phyloP scores from a whole-genome alignment of 2,888 invertebrate species.

The Ditylenchus weischeri region DNA sequence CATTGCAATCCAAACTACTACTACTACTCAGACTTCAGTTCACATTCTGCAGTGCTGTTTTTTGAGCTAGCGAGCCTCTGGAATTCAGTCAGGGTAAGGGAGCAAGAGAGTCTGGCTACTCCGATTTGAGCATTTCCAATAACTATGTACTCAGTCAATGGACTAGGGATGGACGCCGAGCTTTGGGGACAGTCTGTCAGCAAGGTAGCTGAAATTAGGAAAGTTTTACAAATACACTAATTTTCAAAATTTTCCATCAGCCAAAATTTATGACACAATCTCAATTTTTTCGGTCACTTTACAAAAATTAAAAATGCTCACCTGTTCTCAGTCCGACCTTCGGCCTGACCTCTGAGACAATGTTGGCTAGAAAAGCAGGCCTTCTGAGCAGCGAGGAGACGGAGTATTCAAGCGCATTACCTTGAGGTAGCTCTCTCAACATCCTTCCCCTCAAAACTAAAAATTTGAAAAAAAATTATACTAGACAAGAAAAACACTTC shows the following conservation, averaged over 20 bases:
- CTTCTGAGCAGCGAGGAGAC: not conserved
- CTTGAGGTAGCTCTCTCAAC: conserved; percentile 6
- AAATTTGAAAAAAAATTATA: not conserved
- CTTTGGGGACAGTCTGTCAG: conserved; percentile 2
- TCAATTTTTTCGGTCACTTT: too few species aligned
- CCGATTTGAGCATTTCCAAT: conserved; percentile 6
- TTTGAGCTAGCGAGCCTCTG: conserved; percentile 1
- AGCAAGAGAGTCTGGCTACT: not conserved
- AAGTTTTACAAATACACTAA: too few species aligned
- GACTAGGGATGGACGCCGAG: too few species aligned
- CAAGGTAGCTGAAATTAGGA: not conserved
- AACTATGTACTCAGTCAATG: not conserved
- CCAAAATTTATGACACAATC: too few species aligned
- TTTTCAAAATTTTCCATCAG: too few species aligned
- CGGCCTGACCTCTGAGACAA: conserved; percentile 6
- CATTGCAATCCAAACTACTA: too few species aligned
- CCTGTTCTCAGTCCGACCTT: conserved; percentile 6
- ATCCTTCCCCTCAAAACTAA: not conserved
- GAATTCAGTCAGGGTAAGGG: not conserved
- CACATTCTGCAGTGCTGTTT: not conserved
- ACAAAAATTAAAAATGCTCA: not conserved
- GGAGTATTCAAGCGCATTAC: conserved; percentile 8
- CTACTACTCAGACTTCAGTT: not conserved
- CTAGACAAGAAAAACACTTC: not conserved
- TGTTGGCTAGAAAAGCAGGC: not conserved